Percentiles rank a stretch among this genome's conserved stretches.
Conservation (phyloP, 2,888 invertebrate species). For the Hypselothyrea guttata region DNA sequence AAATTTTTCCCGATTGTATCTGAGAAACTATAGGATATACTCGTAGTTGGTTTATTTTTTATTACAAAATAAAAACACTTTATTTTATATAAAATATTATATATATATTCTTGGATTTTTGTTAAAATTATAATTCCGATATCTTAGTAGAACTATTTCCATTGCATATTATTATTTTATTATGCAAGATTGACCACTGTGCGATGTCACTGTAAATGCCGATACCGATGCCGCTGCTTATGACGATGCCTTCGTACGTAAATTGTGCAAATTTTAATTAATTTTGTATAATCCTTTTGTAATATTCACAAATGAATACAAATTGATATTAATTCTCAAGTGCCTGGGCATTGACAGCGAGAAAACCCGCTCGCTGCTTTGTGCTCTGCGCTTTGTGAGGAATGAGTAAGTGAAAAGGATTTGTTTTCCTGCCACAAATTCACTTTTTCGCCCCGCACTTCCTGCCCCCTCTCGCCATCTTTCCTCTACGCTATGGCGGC, state of each 20-base stretch:
- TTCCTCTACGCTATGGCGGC: slow-evolving; percentile 4
- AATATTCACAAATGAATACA: slow-evolving; percentile 76
- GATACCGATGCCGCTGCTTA: not conserved
- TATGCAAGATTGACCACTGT: no score
- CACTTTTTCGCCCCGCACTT: slow-evolving; percentile 12
- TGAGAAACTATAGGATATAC: no score
- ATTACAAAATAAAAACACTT: no score
- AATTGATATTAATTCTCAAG: slow-evolving; percentile 75
- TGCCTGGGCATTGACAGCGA: slow-evolving; percentile 52
- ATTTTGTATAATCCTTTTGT: slow-evolving; percentile 74
- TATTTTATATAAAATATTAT: no score
- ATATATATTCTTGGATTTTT: no score
- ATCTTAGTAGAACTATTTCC: no score
- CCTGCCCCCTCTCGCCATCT: no score
- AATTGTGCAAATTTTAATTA: slow-evolving; percentile 70
- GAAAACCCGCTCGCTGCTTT: slow-evolving; percentile 49
- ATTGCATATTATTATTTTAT: no score
- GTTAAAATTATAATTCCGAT: no score
- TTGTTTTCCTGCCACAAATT: slow-evolving; percentile 30
- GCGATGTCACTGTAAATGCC: not conserved
- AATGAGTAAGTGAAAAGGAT: slow-evolving; percentile 52
- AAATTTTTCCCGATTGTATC: no score
- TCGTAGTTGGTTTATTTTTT: no score
- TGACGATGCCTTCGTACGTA: slow-evolving; percentile 29
- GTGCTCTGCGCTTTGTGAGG: not conserved